Conservation (phyloP, 2,888 invertebrate genomes). For the Mythimna pallens region DNA sequence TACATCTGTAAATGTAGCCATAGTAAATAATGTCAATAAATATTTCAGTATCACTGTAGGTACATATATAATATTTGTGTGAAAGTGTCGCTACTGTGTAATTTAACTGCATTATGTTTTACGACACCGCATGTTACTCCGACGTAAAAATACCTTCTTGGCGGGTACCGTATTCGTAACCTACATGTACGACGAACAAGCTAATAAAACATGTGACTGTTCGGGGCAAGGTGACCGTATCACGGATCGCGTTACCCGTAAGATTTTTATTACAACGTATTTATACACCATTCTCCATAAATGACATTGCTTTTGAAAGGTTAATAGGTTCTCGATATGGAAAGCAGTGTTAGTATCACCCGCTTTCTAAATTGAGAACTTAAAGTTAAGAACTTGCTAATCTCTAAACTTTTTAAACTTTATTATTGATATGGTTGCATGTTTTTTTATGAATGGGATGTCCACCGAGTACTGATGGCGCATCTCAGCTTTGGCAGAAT, state of each 20-base stretch:
- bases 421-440: too few species aligned
- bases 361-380: neutral
- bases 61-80: constrained; percentile 18
- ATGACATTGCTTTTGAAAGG: neutral
- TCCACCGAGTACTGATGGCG: too few species aligned
- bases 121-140: constrained; percentile 53
- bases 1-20: constrained; percentile 1
- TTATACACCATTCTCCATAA: constrained; percentile 1
- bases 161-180: constrained; percentile 52
- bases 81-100: constrained; percentile 38
- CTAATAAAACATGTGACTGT: constrained; percentile 58
- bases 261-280: constrained; percentile 42
- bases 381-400: neutral
- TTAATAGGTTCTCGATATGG: neutral
- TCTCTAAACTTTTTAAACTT: neutral
- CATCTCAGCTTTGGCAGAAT: too few species aligned
- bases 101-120: constrained; percentile 61
- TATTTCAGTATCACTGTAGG: constrained; percentile 18
- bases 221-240: constrained; percentile 52
- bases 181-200: constrained; percentile 56
- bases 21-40: constrained; percentile 7
- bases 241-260: constrained; percentile 39
- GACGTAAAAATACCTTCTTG: constrained; percentile 47
- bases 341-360: too few species aligned
- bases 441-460: too few species aligned